Evolutionary conservation across 2,797 vertebrate genomes (phyloP), one percentile per base, ranked within the genome.

Genomic region (Otolemur crassicaudatus): DNA sequence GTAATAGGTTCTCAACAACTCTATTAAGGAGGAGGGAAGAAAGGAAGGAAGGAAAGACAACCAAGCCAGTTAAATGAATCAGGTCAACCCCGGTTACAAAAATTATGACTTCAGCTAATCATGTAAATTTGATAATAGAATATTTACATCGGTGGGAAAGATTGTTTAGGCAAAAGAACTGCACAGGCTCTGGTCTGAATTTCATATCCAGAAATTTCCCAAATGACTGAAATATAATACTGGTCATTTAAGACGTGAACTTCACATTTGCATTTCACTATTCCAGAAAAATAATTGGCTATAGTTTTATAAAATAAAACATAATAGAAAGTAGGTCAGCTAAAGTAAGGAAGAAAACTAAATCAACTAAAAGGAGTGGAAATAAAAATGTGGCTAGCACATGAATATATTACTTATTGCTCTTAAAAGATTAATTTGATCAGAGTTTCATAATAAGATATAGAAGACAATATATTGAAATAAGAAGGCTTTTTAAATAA

Each of bases 351-450:
- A 83, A 40, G 19, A 67, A 95, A 79, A 79, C 31, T 5, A 75
- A 77, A 70, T 94, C 29, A 87, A 65, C 37, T 34, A 37, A 86
- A 53, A 87, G 3, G 7, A 79, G 27, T 73, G 69, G 69, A 69
- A 83, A 94, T n/a, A 46, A 92, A 93, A 94, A 88, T 85, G 22
- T 90, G 67, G 31, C 1, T 8, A 92, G 9, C 31, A 34, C 13
- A 90, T 37, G 19, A 67, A 81, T 60, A 17, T 84, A 73, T 27
- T 61, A 65, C 84, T 75, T 87, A 63, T 22, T 92, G 2, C 37
- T 77, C 31, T 56, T 85, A 20, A 77, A 25, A 77, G 22, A 17
- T 91, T 16, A 79, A 34, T 89, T 65, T 88, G 37, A 46, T 85
- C 37, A 94, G 92, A 86, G 80, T 87, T 90, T 91, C 5, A 29